phyloP scores from a whole-genome alignment of 2,113 vertebrate genomes.

The Scortum barcoo region DNA sequence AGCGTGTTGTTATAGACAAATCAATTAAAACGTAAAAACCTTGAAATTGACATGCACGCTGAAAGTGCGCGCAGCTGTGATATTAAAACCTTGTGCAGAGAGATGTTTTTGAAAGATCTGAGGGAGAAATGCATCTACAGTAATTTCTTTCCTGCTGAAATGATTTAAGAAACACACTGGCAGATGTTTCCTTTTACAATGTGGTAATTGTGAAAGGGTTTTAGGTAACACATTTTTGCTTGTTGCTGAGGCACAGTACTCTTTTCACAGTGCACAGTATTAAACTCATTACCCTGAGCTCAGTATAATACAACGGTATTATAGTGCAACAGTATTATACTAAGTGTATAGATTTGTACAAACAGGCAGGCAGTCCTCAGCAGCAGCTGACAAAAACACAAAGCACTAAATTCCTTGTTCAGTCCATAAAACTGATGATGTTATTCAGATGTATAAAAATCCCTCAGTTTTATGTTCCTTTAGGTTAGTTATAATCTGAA shows the following conservation, averaged over 20 bases:
- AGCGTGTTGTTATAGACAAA: neutral
- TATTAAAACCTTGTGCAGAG: neutral
- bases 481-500: neutral
- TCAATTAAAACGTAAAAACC: neutral
- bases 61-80: neutral
- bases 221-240: constrained; percentile 16
- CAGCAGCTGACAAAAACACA: neutral
- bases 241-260: neutral
- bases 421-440: neutral
- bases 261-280: neutral
- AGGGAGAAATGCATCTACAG: neutral
- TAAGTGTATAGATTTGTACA: neutral
- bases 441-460: neutral
- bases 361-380: neutral
- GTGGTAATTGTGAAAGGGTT: constrained; percentile 14
- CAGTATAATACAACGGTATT: neutral
- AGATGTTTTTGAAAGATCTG: constrained; percentile 2
- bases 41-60: neutral
- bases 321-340: neutral
- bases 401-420: neutral
- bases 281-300: constrained; percentile 3
- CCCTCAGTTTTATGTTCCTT: neutral
- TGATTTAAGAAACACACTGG: neutral
- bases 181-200: constrained; percentile 11
- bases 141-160: neutral